A percentile compares a stretch with the other conserved stretches of the same genome.
Conservation (phyloP, 2,797 vertebrate species). For the Chromobotia macracanthus region DNA sequence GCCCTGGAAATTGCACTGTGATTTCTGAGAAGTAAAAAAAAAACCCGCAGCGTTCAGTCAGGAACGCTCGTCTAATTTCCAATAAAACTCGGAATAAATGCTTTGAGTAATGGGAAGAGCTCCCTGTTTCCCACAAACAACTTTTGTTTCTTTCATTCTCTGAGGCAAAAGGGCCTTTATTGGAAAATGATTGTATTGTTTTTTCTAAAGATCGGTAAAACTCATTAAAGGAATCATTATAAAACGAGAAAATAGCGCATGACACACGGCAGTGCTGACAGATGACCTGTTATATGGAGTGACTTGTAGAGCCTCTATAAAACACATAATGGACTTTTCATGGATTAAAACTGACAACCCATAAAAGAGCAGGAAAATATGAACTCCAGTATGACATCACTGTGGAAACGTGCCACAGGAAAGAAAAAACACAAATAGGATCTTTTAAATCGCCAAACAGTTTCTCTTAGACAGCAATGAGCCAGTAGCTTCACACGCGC, state of each 20-base stretch:
- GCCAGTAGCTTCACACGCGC: not conserved
- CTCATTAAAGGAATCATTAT: constrained; percentile 81
- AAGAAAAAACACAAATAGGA: constrained; percentile 50
- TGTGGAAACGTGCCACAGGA: constrained; percentile 59
- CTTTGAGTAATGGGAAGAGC: constrained; percentile 55
- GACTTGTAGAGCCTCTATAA: constrained; percentile 78
- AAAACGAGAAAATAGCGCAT: constrained; percentile 73
- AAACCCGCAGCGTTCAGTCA: not conserved
- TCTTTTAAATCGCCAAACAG: not conserved
- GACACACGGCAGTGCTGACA: constrained; percentile 79
- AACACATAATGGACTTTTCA: constrained; percentile 68
- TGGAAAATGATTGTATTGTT: constrained; percentile 79
- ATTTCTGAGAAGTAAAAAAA: constrained; percentile 23
- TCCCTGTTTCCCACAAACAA: constrained; percentile 72
- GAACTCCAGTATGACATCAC: constrained; percentile 61
- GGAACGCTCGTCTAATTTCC: constrained; percentile 42
- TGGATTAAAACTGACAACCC: constrained; percentile 60
- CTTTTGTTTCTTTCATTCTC: constrained; percentile 79
- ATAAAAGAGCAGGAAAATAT: constrained; percentile 72
- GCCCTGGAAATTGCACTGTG: not conserved
- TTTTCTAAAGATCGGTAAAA: constrained; percentile 77
- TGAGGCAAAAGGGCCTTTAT: constrained; percentile 71
- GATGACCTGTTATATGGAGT: constrained; percentile 77
- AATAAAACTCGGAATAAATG: constrained; percentile 54
- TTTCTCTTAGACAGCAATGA: not conserved